A percentile compares a stretch with the other conserved stretches of the same genome.
Evolutionary conservation across 37 sponge, comb jelly and placozoan genomes (phyloP).

Genomic region (Hormiphora californensis): DNA sequence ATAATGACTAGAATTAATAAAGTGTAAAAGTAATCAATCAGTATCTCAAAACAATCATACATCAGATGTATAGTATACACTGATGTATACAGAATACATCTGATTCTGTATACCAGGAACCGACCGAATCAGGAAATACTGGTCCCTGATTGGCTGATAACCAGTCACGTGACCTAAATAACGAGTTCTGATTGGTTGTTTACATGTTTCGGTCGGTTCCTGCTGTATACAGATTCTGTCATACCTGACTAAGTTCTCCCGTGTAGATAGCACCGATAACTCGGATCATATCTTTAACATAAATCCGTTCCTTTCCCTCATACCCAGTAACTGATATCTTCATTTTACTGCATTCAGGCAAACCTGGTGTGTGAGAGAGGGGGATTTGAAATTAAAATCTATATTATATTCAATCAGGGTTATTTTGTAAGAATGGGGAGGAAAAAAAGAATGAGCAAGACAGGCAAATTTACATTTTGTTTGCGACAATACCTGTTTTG

Average conservation of each 20-base stretch:
- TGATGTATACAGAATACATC: neutral
- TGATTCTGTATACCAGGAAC: too few relatives aligned
- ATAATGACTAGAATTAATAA: too few relatives aligned
- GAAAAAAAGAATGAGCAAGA: too few relatives aligned
- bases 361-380: neutral
- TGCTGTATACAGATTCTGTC: neutral
- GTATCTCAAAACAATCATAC: neutral
- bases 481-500: conserved; percentile 45
- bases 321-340: conserved; percentile 75
- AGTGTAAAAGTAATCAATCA: neutral
- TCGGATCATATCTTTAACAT: conserved; percentile 77
- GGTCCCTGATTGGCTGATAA: too few relatives aligned
- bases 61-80: neutral
- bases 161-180: too few relatives aligned
- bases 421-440: too few relatives aligned
- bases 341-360: conserved; percentile 49
- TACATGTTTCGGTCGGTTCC: neutral
- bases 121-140: too few relatives aligned
- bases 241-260: conserved; percentile 63
- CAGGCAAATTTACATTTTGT: too few relatives aligned
- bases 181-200: neutral
- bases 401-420: neutral
- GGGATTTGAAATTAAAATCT: neutral
- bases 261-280: conserved; percentile 79
- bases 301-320: conserved; percentile 67